Conservation (phyloP, 1,140 invertebrate species). For the Diorhabda elongata region DNA sequence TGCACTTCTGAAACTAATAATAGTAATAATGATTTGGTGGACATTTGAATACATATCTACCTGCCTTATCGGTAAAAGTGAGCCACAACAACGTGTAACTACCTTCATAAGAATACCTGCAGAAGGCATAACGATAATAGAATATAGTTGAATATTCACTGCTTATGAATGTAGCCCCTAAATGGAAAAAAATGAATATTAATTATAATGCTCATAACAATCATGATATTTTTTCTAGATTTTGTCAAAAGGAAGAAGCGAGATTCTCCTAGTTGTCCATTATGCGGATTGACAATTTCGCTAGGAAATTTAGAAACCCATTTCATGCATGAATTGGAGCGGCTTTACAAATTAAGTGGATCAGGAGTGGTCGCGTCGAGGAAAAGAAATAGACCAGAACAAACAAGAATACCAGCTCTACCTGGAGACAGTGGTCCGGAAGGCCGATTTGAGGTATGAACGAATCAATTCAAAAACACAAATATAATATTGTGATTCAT, state of each 20-base stretch:
- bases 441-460: constrained; percentile 66
- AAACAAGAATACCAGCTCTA: constrained; percentile 47
- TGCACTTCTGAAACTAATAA: too few species aligned
- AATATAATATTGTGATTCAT: too few species aligned
- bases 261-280: constrained; percentile 63
- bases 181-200: too few species aligned
- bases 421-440: constrained; percentile 57
- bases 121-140: too few species aligned
- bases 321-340: constrained; percentile 73
- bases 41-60: too few species aligned
- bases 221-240: constrained; percentile 34
- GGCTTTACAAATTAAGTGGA: constrained; percentile 62
- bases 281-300: constrained; percentile 72
- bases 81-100: too few species aligned
- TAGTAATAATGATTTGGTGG: too few species aligned
- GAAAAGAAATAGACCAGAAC: constrained; percentile 49
- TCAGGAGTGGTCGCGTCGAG: constrained; percentile 46
- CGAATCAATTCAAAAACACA: too few species aligned
- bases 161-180: too few species aligned
- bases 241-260: constrained; percentile 43
- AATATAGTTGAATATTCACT: too few species aligned
- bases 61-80: too few species aligned
- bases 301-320: constrained; percentile 73
- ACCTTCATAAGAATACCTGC: too few species aligned
- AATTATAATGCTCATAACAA: neutral